Conservation (phyloP, 2,797 vertebrate genomes). For the Phataginus tricuspis region DNA sequence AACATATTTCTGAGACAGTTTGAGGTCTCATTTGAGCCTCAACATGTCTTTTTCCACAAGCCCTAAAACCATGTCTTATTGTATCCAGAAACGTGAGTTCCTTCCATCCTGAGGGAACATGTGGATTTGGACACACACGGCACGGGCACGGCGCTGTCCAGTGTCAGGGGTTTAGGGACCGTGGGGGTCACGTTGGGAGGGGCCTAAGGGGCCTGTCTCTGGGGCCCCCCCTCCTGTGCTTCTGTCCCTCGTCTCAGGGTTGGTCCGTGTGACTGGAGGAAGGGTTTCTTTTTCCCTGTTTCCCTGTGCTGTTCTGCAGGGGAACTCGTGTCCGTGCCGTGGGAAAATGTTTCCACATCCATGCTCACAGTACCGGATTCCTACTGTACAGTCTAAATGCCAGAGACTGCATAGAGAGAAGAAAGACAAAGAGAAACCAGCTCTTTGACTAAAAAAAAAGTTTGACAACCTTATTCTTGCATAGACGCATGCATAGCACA, state of each 20-base stretch:
- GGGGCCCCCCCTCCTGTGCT: no score
- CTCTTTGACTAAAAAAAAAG: rapidly evolving
- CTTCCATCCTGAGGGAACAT: not conserved
- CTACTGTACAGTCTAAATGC: not conserved
- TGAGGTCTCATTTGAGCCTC: no score
- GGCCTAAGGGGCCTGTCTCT: no score
- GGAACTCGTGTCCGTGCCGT: rapidly evolving
- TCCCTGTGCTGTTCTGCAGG: not conserved
- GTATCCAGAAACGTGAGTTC: not conserved
- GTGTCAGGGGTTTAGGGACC: no score
- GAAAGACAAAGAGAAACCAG: not conserved
- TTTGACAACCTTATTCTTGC: not conserved
- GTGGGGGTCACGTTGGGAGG: no score
- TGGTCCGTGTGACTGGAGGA: no score
- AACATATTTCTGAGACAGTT: not conserved
- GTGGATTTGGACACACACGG: no score
- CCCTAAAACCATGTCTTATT: not conserved
- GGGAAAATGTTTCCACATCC: not conserved
- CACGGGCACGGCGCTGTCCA: no score
- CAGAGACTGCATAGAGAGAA: rapidly evolving
- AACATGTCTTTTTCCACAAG: not conserved
- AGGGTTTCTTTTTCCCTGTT: rapidly evolving
- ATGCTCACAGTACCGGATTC: rapidly evolving
- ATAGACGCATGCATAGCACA: no score
- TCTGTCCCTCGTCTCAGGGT: no score